Base-by-base conservation (phyloP, 2,888 invertebrate species). In the Nephrotoma appendiculata region DNA sequence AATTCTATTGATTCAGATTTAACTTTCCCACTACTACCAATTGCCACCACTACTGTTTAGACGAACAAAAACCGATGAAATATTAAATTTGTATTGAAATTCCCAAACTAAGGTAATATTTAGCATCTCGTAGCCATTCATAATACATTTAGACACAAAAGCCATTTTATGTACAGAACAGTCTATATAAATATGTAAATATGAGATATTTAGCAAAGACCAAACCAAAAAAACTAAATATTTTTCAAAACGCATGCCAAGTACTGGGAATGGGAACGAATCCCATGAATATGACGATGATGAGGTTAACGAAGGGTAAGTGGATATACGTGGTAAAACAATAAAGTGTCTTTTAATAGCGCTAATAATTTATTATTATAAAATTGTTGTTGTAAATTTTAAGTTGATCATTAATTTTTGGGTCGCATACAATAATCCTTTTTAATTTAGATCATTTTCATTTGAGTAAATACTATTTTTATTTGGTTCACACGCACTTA, bases 231-330 rank as follows among this genome's bases (percentile, higher is more conserved):
- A 41, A 84, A 84, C 12, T 84, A 84, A 42, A 43, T 84, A 84
- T 84, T 84, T 84, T 84, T 43, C 84, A 86, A 52, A 86, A 90
- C 93, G 93, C 92, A 91, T 91, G 90, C 92, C 92, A 91, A 92
- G 92, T 91, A 92, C 92, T 90, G 92, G 92, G 91, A 92, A 92
- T 90, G 91, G 91, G 71, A 71, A 31, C 89, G 92, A 92, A 48
- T 41, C 48, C 12, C 45, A n/a, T 44, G 41, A 86, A 71, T 71
- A 31, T 86, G 48, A 44, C n/a, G 45, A 45, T 52, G 86, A 57
- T 89, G 88, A 88, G 87, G 92, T 92, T 92, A 92, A 92, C 89
- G 89, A 91, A 89, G 92, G 92, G 93, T 93, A 91, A 92, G 93
- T 92, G 84, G 84, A 84, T 84, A n/a, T 48, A 43, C 84, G 41